phyloP scores from a whole-genome alignment of 1,140 invertebrate genomes.

The Eupeodes corollae region DNA sequence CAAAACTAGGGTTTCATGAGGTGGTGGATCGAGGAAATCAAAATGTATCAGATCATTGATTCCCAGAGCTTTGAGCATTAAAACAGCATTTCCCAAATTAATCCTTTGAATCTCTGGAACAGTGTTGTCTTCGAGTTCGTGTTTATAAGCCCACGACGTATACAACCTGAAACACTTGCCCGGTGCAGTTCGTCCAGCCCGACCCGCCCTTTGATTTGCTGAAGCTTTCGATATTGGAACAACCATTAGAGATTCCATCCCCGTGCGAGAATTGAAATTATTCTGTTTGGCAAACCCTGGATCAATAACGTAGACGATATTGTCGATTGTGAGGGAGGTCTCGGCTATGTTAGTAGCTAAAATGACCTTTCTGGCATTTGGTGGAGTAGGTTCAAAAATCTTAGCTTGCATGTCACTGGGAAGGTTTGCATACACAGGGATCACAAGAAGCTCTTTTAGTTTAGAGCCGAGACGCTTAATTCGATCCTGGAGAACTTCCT shows the following conservation, averaged over 20 bases:
- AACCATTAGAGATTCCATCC: constrained; percentile 96
- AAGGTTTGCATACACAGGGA: constrained; percentile 96
- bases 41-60: constrained; percentile 98
- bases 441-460: constrained; percentile 83
- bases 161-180: constrained; percentile 98
- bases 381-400: constrained; percentile 93
- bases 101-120: constrained; percentile 97
- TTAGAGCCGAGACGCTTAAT: constrained; percentile 83
- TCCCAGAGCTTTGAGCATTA: constrained; percentile 92
- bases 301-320: constrained; percentile 98
- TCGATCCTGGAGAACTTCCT: constrained; percentile 85
- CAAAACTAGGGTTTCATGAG: constrained; percentile 88
- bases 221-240: constrained; percentile 97
- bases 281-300: constrained; percentile 99
- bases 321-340: constrained; percentile 98
- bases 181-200: constrained; percentile 84
- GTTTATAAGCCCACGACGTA: constrained; percentile 92
- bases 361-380: constrained; percentile 89
- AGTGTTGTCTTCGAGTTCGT: constrained; percentile 96
- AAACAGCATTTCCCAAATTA: constrained; percentile 91
- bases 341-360: constrained; percentile 99
- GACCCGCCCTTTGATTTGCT: constrained; percentile 85
- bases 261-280: constrained; percentile 94
- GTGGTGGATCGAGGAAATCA: constrained; percentile 97
- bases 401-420: constrained; percentile 98